Base-by-base conservation (phyloP, 2,113 vertebrate species). In the Prietella phreatophila region DNA sequence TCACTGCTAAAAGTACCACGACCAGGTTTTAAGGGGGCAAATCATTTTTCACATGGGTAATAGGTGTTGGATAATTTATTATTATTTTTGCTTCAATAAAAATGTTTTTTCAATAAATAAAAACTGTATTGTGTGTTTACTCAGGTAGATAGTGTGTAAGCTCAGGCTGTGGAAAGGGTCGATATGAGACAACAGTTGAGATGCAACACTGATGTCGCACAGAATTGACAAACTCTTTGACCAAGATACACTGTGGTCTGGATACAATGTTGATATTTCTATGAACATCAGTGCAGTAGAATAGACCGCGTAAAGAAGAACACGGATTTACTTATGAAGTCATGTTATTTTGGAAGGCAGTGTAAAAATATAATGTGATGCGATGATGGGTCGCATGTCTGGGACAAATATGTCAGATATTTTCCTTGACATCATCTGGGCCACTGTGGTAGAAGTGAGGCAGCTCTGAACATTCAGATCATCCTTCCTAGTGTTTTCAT, bases 401-500 rank as follows among this genome's bases (percentile, higher is more conserved):
- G 11, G 25, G 27, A 30, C 65, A 71, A 55, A 55, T 71, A 11
- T 33, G 25, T 56, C 33, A 61, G 33, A 25, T 39, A 82, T 60
- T 82, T 82, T 82, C 33, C n/a, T 22, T 82, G 79, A 58, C 17
- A 25, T 39, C 33, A 60, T 20, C 61, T 75, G 75, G 36, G 39
- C 5, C 42, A 33, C 13, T 78, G 17, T 93, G 91, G 92, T 93
- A 91, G 89, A 90, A 90, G 86, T 91, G 89, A 92, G 86, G 85
- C 76, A 78, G 85, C 85, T 90, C 88, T 89, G 88, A 86, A 91
- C 91, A 94, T 92, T 94, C 90, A 91, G 86, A 88, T 90, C 82
- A 4, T 80, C 87, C 90, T 89, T 91, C 86, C 90, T 92, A 88
- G 86, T 95, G 93, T 94, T 94, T 94, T 92, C 75, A 86, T 67